Percentiles rank a stretch among this genome's conserved stretches.
Conservation (phyloP, 2,888 invertebrate species). For the Drosophila formosana region DNA sequence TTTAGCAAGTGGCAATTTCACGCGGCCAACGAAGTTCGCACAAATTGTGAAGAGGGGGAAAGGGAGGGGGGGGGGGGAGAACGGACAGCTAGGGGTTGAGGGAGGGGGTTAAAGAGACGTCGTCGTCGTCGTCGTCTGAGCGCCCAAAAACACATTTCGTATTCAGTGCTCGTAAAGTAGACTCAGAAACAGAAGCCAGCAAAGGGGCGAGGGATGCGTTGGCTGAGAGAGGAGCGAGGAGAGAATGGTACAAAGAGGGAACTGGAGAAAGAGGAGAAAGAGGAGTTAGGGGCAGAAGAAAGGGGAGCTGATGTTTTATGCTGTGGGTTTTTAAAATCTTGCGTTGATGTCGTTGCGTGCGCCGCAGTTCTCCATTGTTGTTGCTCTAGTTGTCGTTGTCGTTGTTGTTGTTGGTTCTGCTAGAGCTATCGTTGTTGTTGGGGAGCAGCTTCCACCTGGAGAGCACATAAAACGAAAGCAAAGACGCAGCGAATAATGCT, state of each 20-base stretch:
- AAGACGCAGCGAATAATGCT: constrained; percentile 35
- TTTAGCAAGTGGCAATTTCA: constrained; percentile 79
- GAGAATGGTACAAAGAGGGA: constrained; percentile 2
- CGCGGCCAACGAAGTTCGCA: constrained; percentile 59
- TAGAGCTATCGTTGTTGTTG: constrained; percentile 40
- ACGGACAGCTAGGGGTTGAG: no score
- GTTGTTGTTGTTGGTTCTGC: constrained; percentile 12
- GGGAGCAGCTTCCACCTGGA: constrained; percentile 50
- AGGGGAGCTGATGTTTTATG: constrained; percentile 72
- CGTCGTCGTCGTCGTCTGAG: constrained; percentile 30
- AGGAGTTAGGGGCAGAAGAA: background rate
- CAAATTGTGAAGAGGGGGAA: background rate
- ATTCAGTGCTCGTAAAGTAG: constrained; percentile 80
- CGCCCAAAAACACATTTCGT: constrained; percentile 75
- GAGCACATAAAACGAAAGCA: constrained; percentile 66
- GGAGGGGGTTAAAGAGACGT: constrained; percentile 1
- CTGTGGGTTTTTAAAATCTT: constrained; percentile 79
- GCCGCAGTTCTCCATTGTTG: constrained; percentile 50
- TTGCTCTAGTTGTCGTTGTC: constrained; percentile 44
- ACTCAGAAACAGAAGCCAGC: constrained; percentile 49
- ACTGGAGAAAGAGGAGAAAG: background rate
- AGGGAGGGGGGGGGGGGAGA: background rate
- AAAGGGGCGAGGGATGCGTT: background rate
- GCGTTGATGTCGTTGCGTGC: constrained; percentile 69
- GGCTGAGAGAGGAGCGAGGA: background rate